Base-by-base conservation (phyloP, 1,140 invertebrate species). In the Hyposmocoma kahamanoa region DNA sequence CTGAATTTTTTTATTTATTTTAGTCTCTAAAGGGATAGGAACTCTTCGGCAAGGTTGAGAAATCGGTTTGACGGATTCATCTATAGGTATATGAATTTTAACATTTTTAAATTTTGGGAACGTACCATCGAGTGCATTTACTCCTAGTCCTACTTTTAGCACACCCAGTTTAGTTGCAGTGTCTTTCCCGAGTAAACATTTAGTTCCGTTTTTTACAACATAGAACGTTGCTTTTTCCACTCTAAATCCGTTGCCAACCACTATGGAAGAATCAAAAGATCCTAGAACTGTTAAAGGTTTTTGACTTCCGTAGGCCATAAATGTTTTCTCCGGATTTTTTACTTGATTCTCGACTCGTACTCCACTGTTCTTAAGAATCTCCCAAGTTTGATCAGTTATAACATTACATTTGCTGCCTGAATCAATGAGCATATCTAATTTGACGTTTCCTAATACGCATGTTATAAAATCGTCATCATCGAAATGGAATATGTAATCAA, bases 71-170 rank as follows among this genome's bases (percentile, higher is more conserved):
- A 58, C 49, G 6, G 50, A 44, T n/a, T 51, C 28, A 51, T 60
- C 53, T 45, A 60, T 57, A 4, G 56, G 26, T 18, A 71, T 22
- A 42, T 62, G 44, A 9, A 72, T 43, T 22, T 43, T 1, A 47
- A 62, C 48, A 41, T 53, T 34, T 51, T 53, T 59, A 47, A 63
- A 42, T 44, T 62, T 62, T 11, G 53, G 57, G 51, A 60, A 64
- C 13, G 47, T n/a, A 9, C 4, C 15, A 13, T 34, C 30, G 30
- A 34, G 10, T 13, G 30, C 30, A 34, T 34, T 34, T 34, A 34
- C 15, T 9, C 15, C 13, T n/a, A 34, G 30, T 9, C 57, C 61
- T 32, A 61, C 32, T 51, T 47, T 60, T 5, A 64, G 38, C 8
- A 61, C 46, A 11, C 47, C 45, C 19, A 64, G 42, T 21, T 38